Evolutionary conservation across 2,113 vertebrate genomes (phyloP).

Genomic region (Dolichotis patagonum): DNA sequence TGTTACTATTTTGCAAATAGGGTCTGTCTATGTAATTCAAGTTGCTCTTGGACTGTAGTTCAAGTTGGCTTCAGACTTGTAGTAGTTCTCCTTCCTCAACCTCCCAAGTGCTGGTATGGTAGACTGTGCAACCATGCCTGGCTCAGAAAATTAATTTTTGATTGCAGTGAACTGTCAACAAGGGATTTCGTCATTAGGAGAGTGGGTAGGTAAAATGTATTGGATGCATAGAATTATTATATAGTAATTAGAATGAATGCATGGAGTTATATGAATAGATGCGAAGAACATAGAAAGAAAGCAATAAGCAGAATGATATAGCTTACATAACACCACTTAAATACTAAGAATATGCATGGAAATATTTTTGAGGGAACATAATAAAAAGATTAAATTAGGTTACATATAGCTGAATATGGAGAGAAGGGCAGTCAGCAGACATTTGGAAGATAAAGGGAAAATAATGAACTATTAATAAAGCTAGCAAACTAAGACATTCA

Average conservation of each 20-base stretch:
- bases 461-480: neutral
- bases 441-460: neutral
- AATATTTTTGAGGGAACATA: neutral
- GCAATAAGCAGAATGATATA: neutral
- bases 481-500: neutral
- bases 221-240: neutral
- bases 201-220: neutral
- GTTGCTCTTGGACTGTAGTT: neutral
- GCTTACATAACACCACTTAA: neutral
- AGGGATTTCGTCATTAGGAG: neutral
- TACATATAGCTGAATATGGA: neutral
- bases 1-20: neutral
- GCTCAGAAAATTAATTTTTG: conserved; percentile 32
- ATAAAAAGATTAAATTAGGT: neutral
- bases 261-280: conserved; percentile 13
- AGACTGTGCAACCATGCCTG: neutral
- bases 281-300: neutral
- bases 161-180: neutral
- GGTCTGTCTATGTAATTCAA: neutral
- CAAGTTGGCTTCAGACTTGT: neutral
- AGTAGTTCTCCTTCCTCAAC: neutral
- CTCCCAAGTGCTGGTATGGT: neutral
- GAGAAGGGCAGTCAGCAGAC: neutral
- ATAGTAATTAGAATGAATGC: neutral
- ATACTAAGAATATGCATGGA: neutral